Percentiles rank a stretch among this genome's conserved stretches.
Conservation (phyloP, 2,888 invertebrate species). For the Pyrochroa serraticornis region DNA sequence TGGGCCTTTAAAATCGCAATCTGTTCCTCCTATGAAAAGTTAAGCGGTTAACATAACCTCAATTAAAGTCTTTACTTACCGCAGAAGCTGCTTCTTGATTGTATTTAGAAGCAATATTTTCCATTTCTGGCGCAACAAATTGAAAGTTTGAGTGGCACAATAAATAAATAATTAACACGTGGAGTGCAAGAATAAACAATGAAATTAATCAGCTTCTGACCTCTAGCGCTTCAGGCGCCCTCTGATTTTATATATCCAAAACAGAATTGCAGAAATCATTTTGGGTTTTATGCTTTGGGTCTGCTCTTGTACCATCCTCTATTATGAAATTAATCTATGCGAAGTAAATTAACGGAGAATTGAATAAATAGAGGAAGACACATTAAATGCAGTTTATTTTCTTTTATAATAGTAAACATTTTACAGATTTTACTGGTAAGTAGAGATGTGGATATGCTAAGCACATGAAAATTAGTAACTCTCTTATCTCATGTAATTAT, state of each 20-base stretch:
- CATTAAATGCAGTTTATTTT: constrained; percentile 54
- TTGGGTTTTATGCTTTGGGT: too few relatives aligned
- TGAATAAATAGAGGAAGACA: constrained; percentile 26
- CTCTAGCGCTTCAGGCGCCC: too few relatives aligned
- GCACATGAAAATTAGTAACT: constrained; percentile 48
- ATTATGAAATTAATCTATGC: too few relatives aligned
- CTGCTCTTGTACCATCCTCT: too few relatives aligned
- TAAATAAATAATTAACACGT: background rate
- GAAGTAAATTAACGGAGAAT: too few relatives aligned
- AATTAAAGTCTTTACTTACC: constrained; percentile 9
- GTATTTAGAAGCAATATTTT: constrained; percentile 5
- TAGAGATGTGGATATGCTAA: constrained; percentile 49
- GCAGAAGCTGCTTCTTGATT: constrained; percentile 16
- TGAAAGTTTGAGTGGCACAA: background rate
- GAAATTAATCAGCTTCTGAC: too few relatives aligned
- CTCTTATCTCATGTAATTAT: constrained; percentile 30
- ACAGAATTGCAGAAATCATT: too few relatives aligned
- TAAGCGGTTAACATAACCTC: constrained; percentile 13
- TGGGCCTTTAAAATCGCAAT: constrained; percentile 38
- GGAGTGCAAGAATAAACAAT: too few relatives aligned
- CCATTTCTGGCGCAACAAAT: background rate
- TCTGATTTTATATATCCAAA: too few relatives aligned
- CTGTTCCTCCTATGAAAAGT: constrained; percentile 45
- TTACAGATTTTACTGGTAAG: constrained; percentile 49
- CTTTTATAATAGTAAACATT: constrained; percentile 45